Evolutionary conservation across 92 coral and sea anemone species (phyloP), one percentile per base, ranked within the genome.

Genomic region (Epizoanthus ramosus): DNA sequence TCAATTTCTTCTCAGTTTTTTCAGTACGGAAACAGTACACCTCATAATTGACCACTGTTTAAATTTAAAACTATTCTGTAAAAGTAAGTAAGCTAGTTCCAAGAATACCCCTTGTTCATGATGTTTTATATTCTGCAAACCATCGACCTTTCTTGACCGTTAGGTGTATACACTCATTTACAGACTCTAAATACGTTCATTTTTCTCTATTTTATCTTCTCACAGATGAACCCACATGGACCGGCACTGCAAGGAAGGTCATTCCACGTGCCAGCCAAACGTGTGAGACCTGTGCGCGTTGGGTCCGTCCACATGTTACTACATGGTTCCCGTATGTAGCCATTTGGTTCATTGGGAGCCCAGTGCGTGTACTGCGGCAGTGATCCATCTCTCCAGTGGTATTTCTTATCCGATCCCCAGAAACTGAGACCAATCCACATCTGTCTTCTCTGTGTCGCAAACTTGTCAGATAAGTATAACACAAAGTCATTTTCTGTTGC

Each of bases 261-360:
- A 57, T 76, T 76, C 81, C 68, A 76, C 54, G 37, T 23, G 39
- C 81, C 81, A 0, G 60, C 33, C 47, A 67, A 47, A 9, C 45
- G 24, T 17, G 12, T 1, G 3, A 25, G 68, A 22, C 1, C 10
- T 39, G 60, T 12, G 0, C 50, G 60, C 13, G 28, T 63, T n/a
- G 61, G 61, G 23, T 67, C 68, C 2, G 81, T 76, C 68, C 54
- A 76, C 81, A 76, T 59, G 68, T 57, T 19, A 23, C 68, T 53
- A 23, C 81, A 76, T 4, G 69, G 69, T 57, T 76, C 81, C 18
- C 52, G 13, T 17, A 24, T 14, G 8, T 25, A 16, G 13, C 81
- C 81, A 33, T 59, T 76, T 50, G 81, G 81, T 57, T 76, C 81
- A 57, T 19, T 4, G 8, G 68, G 81, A 57, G 69, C 81, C 81